Conservation (phyloP, 2,888 invertebrate species). For the Oscheius sp. region DNA sequence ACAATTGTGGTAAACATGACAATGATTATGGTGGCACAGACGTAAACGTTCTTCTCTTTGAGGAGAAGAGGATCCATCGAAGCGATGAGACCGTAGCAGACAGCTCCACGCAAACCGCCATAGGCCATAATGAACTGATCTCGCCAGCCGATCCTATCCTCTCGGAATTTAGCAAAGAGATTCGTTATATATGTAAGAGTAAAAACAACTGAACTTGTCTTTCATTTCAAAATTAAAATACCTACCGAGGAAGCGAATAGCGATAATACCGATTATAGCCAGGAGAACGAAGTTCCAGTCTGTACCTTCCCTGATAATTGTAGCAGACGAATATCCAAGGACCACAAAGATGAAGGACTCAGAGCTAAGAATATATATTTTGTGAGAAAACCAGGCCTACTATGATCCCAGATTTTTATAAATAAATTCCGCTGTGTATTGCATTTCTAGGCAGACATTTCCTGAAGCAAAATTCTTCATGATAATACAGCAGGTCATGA, state of each 20-base stretch:
- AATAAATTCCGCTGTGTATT: constrained; percentile 77
- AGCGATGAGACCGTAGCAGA: constrained; percentile 84
- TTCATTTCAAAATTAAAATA: neutral
- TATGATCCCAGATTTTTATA: constrained; percentile 38
- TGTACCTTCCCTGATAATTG: constrained; percentile 79
- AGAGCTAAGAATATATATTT: constrained; percentile 77
- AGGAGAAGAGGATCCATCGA: constrained; percentile 82
- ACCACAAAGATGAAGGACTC: constrained; percentile 99
- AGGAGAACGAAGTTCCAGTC: constrained; percentile 82
- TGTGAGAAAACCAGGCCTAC: neutral
- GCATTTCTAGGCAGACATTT: constrained; percentile 63
- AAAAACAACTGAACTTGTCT: constrained; percentile 42
- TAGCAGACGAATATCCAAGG: constrained; percentile 89
- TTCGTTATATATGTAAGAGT: constrained; percentile 85
- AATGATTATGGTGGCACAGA: constrained; percentile 94
- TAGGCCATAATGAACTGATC: constrained; percentile 89
- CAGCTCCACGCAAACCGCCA: constrained; percentile 87
- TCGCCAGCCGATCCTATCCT: constrained; percentile 81
- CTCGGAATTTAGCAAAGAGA: constrained; percentile 80
- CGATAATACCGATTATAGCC: constrained; percentile 90
- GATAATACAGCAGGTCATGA: constrained; percentile 82
- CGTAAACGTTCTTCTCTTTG: constrained; percentile 90
- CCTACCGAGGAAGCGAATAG: constrained; percentile 88
- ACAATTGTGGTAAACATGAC: constrained; percentile 94
- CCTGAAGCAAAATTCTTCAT: constrained; percentile 79